phyloP scores from a whole-genome alignment of 2,888 invertebrate genomes.

The Mystacides longicornis region DNA sequence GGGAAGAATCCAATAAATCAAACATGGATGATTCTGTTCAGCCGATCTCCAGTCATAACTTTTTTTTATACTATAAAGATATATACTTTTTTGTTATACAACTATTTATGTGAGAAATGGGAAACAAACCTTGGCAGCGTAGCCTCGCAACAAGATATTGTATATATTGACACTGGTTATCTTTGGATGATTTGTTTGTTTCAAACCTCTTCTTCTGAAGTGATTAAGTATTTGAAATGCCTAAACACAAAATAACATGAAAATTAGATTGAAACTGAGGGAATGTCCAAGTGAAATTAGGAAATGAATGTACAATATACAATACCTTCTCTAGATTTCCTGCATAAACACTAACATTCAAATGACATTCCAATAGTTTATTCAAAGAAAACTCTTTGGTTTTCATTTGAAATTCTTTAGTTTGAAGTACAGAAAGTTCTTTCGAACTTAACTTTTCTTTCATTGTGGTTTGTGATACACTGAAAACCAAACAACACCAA shows the following conservation, averaged over 20 bases:
- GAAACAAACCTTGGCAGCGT: slow-evolving; percentile 53
- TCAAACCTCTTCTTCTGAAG: slow-evolving; percentile 36
- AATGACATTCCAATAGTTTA: slow-evolving; percentile 54
- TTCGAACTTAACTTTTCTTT: too few relatives aligned
- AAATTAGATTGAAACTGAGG: neutral
- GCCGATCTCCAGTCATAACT: too few relatives aligned
- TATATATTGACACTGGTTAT: slow-evolving; percentile 52
- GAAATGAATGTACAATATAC: neutral
- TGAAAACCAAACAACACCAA: too few relatives aligned
- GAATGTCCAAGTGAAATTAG: neutral
- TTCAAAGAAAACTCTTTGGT: slow-evolving; percentile 50
- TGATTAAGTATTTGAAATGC: slow-evolving; percentile 41
- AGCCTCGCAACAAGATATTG: slow-evolving; percentile 63
- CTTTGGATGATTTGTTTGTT: slow-evolving; percentile 33
- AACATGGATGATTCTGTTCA: too few relatives aligned
- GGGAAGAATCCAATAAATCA: too few relatives aligned
- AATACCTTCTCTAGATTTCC: slow-evolving; percentile 45
- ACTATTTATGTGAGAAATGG: too few relatives aligned
- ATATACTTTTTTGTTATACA: too few relatives aligned
- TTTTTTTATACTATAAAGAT: too few relatives aligned
- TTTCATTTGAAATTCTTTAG: slow-evolving; percentile 35
- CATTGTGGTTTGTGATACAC: too few relatives aligned
- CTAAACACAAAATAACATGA: slow-evolving; percentile 29
- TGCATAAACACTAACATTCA: slow-evolving; percentile 60
- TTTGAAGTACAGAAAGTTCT: slow-evolving; percentile 8